Evolutionary conservation across 2,888 invertebrate species (phyloP), one percentile per base, ranked within the genome.

Genomic region (Pyrochroa serraticornis): DNA sequence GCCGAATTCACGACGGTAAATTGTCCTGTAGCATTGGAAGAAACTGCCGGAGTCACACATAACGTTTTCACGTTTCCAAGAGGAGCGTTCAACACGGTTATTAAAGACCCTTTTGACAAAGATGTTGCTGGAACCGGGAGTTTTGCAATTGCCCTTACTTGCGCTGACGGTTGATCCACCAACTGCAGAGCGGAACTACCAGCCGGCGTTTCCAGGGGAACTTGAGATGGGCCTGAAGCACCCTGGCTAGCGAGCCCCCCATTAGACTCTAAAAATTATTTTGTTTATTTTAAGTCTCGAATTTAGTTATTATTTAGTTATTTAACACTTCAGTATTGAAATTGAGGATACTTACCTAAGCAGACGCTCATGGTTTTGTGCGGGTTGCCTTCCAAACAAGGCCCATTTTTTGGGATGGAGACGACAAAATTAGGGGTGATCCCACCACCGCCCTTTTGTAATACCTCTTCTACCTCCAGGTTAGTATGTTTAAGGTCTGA

Each of bases 71-170:
- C 75, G 42, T 79, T 77, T 1, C 78, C 77, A 42, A 79, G 70
- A 7, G 79, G 79, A 12, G 75, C 67, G 57, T 79, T 79, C 39
- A 79, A 67, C 57, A 79, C 78, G 9, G 79, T 79, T 52, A 79
- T 79, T 30, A 79, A 64, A 7, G 79, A 77, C 37, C 75, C 72
- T 47, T 72, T 76, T 30, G 60, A 43, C 9, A 60, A 42, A n/a
- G 51, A 14, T 1, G 59, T 64, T 6, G 65, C 57, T 8, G 64
- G 46, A 8, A 68, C 33, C 22, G 67, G 42, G 31, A 76, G 63
- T 58, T 74, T 74, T 5, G 74, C 65, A 36, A 72, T 70, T 38
- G 60, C 12, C 38, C 47, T 47, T 6, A 53, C 39, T 14, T 50
- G 39, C 7, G 57, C 22, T 38, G 65, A 34, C 30, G 48, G 51